Conservation (phyloP, 2,797 vertebrate genomes). For the Momotus momota region DNA sequence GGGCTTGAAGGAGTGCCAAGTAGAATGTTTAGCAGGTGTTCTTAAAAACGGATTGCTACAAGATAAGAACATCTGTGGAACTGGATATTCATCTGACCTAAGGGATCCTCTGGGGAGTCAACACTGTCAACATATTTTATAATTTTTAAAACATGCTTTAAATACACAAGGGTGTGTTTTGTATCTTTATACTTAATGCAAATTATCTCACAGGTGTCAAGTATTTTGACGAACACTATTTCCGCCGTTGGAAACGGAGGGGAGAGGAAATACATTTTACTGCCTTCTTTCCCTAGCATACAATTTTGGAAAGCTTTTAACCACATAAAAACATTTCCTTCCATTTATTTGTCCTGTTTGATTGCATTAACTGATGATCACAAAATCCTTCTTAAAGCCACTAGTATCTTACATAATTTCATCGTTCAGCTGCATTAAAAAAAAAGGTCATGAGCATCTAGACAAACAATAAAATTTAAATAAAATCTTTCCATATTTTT, state of each 20-base stretch:
- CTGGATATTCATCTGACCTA: not conserved
- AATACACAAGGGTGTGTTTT: not conserved
- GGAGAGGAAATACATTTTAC: not conserved
- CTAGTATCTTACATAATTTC: not conserved
- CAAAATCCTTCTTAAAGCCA: not conserved
- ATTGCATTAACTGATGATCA: not conserved
- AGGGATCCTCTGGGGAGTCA: not conserved
- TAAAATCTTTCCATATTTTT: not conserved
- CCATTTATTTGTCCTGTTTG: not conserved
- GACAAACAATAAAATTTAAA: not conserved
- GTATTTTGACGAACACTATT: not conserved
- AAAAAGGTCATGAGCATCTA: not conserved
- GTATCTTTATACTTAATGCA: not conserved
- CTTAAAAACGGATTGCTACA: not conserved
- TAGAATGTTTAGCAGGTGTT: not conserved
- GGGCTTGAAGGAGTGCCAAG: not conserved
- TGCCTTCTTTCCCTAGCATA: not conserved
- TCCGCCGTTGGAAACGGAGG: not conserved
- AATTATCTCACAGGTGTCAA: not conserved
- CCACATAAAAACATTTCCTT: not conserved
- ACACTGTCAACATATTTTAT: not conserved
- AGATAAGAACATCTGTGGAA: not conserved
- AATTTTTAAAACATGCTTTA: not conserved
- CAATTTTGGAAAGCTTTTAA: not conserved
- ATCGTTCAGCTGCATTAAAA: not conserved